Evolutionary conservation across 92 coral and sea anemone species (phyloP).

Genomic region (Palythoa grandiflora): DNA sequence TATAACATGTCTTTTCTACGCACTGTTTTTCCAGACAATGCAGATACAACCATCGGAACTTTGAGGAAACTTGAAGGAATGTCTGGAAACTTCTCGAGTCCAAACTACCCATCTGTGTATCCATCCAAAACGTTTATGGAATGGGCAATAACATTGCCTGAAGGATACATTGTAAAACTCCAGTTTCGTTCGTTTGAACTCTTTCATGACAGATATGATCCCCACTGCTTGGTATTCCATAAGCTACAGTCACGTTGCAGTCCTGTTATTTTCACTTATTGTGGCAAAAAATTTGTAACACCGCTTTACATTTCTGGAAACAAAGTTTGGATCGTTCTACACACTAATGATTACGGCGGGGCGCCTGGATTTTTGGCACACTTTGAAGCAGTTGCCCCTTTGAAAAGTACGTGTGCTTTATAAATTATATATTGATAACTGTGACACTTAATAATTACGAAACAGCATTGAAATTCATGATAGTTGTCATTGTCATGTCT

Average conservation of each 20-base stretch:
- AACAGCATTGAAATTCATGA: not conserved
- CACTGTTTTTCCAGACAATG: not conserved
- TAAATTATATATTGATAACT: not conserved
- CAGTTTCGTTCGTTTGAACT: not conserved
- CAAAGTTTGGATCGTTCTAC: not conserved
- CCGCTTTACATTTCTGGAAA: not conserved
- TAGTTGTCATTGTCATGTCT: too few species aligned
- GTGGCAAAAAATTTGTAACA: not conserved
- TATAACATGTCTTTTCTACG: too few species aligned
- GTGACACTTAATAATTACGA: not conserved
- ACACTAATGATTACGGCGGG: not conserved
- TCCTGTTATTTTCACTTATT: not conserved
- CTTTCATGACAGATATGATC: not conserved
- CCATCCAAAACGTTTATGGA: not conserved
- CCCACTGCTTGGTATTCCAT: not conserved
- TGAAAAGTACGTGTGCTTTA: not conserved
- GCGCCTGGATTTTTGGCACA: not conserved
- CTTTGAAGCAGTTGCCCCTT: not conserved
- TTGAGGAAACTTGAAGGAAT: not conserved
- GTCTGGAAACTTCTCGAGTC: constrained; percentile 12
- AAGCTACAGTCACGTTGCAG: not conserved
- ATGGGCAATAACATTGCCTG: not conserved
- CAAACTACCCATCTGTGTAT: not conserved
- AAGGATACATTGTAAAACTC: not conserved
- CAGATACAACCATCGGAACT: not conserved